Base-by-base conservation (phyloP, 2,888 invertebrate species). In the Pharmacophagus antenor region DNA sequence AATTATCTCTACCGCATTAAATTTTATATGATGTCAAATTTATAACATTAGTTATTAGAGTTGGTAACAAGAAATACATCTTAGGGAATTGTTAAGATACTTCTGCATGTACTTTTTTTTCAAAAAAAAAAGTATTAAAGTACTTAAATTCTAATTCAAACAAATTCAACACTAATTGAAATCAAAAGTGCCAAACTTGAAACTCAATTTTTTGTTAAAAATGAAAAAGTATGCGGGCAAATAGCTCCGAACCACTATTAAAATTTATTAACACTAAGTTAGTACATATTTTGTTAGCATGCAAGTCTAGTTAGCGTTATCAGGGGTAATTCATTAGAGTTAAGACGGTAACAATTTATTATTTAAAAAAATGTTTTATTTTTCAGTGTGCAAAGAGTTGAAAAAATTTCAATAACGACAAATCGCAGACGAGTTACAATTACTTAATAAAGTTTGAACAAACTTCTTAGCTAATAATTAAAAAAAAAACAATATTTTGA, bases 221-320 rank as follows among this genome's bases (percentile, higher is more conserved):
- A 27, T 54, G 46, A 56, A 22, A 18, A 22, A 7, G 15, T 46
- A 46, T 31, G n/a, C 31, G 18, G 37, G 37, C 48, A 58, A 52
- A 52, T 31, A 21, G 46, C 42, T 50, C 20, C 10, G 27, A 50
- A 57, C 27, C 10, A 25, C 48, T 41, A 18, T 21, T 25, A 48
- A 42, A 21, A 49, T 49, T 59, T 54, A 55, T 59, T 49, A 59
- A 54, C 27, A 41, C 25, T 55, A 54, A 54, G 49, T 54, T 44
- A 55, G 8, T 44, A 59, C 54, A 50, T 27, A 22, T 42, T 54
- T 27, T 17, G 50, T 54, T 59, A 44, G 49, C 54, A 59, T 54
- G 59, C 44, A 49, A 42, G 49, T 55, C 49, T 18, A 50, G 54
- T 59, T 55, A 50, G 31, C 44, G 37, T 55, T 59, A 54, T 44